These are phyloP conservation scores for Apamea crenata DNA, from an alignment of 2,888 invertebrate species.

Conservation along the genomic window DNA sequence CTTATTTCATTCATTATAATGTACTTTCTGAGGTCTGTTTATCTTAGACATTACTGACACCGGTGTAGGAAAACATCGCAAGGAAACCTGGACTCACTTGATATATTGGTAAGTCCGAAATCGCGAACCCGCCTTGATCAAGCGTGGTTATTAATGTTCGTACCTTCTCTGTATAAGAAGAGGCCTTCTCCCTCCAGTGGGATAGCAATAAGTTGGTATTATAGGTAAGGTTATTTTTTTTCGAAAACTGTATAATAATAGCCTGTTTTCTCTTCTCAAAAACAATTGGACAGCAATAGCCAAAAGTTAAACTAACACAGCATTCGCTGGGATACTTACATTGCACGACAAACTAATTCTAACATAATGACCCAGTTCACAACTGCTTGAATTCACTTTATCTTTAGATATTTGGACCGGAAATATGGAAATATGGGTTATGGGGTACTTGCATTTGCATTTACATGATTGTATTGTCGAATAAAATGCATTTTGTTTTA, in stretches of 20 bases:
- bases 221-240: neutral
- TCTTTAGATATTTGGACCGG: constrained; percentile 39
- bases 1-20: neutral
- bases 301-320: constrained; percentile 13
- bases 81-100: neutral
- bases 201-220: neutral
- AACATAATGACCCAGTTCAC: constrained; percentile 37
- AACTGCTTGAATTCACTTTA: constrained; percentile 42
- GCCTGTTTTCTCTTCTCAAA: neutral
- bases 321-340: constrained; percentile 9
- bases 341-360: constrained; percentile 36
- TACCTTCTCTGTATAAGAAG: no score
- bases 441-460: constrained; percentile 31
- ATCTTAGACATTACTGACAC: neutral
- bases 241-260: neutral
- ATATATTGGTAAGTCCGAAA: neutral
- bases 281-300: constrained; percentile 13
- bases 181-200: neutral
- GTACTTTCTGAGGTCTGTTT: neutral
- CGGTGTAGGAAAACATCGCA: neutral
- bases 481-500: constrained; percentile 30
- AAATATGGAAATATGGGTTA: constrained; percentile 49
- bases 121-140: neutral
- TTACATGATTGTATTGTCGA: constrained; percentile 5
- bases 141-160: neutral